Evolutionary conservation across 2,888 invertebrate genomes (phyloP), one percentile per base, ranked within the genome.

Genomic region (Philonicus albiceps): DNA sequence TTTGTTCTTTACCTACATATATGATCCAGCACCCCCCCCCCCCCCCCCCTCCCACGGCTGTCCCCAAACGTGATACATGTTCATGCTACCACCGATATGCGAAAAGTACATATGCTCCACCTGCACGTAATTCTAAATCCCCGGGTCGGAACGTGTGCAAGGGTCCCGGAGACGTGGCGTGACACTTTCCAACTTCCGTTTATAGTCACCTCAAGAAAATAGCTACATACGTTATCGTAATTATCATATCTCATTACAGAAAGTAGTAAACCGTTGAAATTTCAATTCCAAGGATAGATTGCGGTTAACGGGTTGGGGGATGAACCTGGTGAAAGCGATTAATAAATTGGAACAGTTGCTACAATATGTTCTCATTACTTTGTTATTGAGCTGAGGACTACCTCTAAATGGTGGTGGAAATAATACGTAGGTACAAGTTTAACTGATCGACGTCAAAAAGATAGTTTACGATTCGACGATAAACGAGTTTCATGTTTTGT

Each of bases 121-220:
- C 22, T 64, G 64, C 64, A 64, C 64, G 64, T 64, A 64, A 22
- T 11, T 11, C 64, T 11, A 64, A 11, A 64, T 27, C 64, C 19
- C 64, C 19, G 27, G 27, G 64, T 3, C 19, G 22, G 22, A 27
- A 64, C 64, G 64, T 64, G 64, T 64, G 64, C 8, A 37, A 7
- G 31, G n/a, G 37, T 16, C 31, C 75, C 34, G 16, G 19, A 5
- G n/a, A 75, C 75, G 75, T 75, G 75, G 75, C 75, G 75, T 75
- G 75, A 37, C 75, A 75, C 31, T n/a, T 75, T 16, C 31, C 75
- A 75, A 75, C 75, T 75, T 75, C 75, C 75, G 75, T 75, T 75
- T 37, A 75, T 30, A 37, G 37, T 34, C 37, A 37, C 37, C 37
- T 75, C 37, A 75, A 75, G 75, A 75, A 75, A 75, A 75, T 75